Conservation (phyloP, 2,797 vertebrate species). For the Enteromius argenteus region DNA sequence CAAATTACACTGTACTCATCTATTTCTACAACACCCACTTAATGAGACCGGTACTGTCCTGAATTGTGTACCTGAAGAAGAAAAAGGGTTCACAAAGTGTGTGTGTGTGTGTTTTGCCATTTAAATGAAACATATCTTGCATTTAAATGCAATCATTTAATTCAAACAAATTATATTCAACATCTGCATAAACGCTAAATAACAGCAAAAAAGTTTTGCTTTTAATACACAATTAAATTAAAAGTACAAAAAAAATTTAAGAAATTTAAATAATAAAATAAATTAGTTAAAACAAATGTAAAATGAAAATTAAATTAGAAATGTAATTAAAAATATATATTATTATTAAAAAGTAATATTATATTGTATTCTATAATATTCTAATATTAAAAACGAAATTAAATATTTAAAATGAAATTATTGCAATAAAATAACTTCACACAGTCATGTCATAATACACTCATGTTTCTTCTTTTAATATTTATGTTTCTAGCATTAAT, state of each 20-base stretch:
- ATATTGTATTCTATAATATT: too few relatives aligned
- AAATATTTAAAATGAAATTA: background rate
- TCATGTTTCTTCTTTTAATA: background rate
- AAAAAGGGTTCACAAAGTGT: background rate
- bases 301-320: too few relatives aligned
- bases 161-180: background rate
- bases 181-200: background rate
- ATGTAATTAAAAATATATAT: background rate
- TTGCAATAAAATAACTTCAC: background rate
- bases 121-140: background rate
- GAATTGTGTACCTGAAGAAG: background rate
- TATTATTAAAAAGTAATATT: too few relatives aligned
- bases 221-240: background rate
- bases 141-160: background rate
- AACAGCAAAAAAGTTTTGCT: too few relatives aligned
- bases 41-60: background rate
- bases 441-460: background rate
- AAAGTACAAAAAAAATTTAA: background rate
- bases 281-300: too few relatives aligned
- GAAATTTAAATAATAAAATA: background rate
- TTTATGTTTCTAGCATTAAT: background rate
- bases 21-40: background rate
- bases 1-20: background rate
- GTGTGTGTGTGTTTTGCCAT: background rate
- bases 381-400: background rate